Percentiles rank a stretch among this genome's conserved stretches.
phyloP scores from a whole-genome alignment of 2,888 invertebrate species.

The Apodemia mormo region DNA sequence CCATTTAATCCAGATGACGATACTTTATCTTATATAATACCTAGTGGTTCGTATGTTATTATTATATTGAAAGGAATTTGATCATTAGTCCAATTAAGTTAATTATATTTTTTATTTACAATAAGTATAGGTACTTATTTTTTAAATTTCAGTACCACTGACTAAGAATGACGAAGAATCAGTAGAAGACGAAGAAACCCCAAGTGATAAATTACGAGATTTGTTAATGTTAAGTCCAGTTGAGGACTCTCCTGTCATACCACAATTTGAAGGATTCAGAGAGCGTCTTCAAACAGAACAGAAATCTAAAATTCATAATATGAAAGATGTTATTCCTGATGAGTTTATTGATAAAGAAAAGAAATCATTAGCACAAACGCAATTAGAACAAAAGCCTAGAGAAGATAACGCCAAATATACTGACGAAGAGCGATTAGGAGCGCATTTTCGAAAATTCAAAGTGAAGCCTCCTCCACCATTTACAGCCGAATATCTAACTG shows the following conservation, averaged over 20 bases:
- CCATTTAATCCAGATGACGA: slow-evolving; percentile 80
- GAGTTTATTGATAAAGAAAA: slow-evolving; percentile 60
- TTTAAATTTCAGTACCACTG: slow-evolving; percentile 24
- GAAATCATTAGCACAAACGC: slow-evolving; percentile 60
- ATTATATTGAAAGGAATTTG: neutral
- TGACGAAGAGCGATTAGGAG: slow-evolving; percentile 77
- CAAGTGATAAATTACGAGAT: slow-evolving; percentile 68
- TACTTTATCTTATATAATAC: slow-evolving; percentile 51
- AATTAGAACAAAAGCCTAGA: slow-evolving; percentile 44
- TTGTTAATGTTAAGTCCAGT: slow-evolving; percentile 59
- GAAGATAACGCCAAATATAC: slow-evolving; percentile 48
- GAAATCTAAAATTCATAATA: slow-evolving; percentile 44
- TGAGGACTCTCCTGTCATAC: slow-evolving; percentile 61
- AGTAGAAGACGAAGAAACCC: slow-evolving; percentile 48
- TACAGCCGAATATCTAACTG: slow-evolving; percentile 70
- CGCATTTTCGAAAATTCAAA: slow-evolving; percentile 70
- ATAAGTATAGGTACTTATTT: neutral
- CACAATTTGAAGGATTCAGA: slow-evolving; percentile 71
- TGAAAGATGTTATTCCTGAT: slow-evolving; percentile 42
- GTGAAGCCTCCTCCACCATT: slow-evolving; percentile 59
- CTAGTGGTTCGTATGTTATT: slow-evolving; percentile 51
- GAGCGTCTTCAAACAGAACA: slow-evolving; percentile 66
- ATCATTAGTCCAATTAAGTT: too few relatives aligned
- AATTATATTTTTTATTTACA: neutral
- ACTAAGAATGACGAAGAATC: slow-evolving; percentile 42